Percentiles rank a stretch among this genome's conserved stretches.
phyloP scores from a whole-genome alignment of 2,113 vertebrate genomes.

The Gobiocypris rarus region DNA sequence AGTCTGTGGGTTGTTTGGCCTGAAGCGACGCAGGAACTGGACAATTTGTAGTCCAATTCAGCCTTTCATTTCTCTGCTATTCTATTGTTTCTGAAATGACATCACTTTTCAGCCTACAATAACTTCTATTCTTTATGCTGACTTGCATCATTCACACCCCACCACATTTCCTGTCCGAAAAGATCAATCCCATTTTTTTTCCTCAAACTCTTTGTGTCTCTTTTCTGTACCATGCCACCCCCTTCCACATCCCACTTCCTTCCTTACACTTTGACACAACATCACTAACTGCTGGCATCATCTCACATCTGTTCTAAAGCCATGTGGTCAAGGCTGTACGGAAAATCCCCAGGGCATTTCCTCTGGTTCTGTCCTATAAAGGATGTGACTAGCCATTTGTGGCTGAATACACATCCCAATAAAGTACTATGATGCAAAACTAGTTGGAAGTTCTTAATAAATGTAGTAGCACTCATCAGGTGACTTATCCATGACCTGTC shows the following conservation, averaged over 20 bases:
- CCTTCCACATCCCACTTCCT: slow-evolving; percentile 45
- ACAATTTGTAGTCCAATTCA: background rate
- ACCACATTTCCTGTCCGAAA: slow-evolving; percentile 49
- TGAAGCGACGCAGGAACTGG: background rate
- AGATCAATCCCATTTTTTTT: slow-evolving; percentile 54
- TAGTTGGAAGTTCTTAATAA: background rate
- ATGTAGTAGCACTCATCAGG: background rate
- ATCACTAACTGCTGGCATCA: slow-evolving; percentile 12
- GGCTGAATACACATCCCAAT: background rate
- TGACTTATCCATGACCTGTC: slow-evolving; percentile 6
- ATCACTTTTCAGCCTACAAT: slow-evolving; percentile 66
- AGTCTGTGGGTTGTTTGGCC: background rate
- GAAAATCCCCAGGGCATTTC: slow-evolving; percentile 55
- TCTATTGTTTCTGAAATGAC: slow-evolving; percentile 54
- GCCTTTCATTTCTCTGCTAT: slow-evolving; percentile 32
- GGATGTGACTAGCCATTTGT: slow-evolving; percentile 57
- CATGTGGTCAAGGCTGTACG: slow-evolving; percentile 33
- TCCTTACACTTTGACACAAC: background rate
- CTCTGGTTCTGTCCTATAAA: slow-evolving; percentile 55
- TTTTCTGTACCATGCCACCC: slow-evolving; percentile 43
- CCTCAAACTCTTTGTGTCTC: slow-evolving; percentile 10
- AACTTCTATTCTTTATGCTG: slow-evolving; percentile 60
- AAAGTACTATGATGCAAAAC: background rate
- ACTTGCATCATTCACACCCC: slow-evolving; percentile 25
- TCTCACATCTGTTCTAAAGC: slow-evolving; percentile 50